phyloP scores from a whole-genome alignment of 2,888 invertebrate genomes.

The Macrophya annulata region DNA sequence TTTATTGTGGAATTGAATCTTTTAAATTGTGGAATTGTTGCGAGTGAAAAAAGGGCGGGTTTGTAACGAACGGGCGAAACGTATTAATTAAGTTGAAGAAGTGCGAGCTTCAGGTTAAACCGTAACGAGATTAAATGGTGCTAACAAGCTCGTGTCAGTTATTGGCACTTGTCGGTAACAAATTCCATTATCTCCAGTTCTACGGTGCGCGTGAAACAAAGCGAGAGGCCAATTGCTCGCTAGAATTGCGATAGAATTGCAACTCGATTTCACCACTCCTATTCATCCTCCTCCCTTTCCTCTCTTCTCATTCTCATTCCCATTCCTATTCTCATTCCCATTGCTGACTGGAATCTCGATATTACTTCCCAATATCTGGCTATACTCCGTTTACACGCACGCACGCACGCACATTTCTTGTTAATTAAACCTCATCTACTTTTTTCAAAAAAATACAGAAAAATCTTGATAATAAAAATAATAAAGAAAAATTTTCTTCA shows the following conservation, averaged over 20 bases:
- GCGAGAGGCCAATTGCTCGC: constrained; percentile 50
- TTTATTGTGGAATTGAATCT: not conserved
- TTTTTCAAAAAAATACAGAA: not conserved
- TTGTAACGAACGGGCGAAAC: not conserved
- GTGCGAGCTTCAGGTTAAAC: constrained; percentile 67
- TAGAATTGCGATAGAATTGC: constrained; percentile 60
- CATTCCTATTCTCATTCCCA: constrained; percentile 57
- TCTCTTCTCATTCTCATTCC: constrained; percentile 59
- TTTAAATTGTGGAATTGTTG: not conserved
- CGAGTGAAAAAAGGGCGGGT: not conserved
- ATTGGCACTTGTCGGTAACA: constrained; percentile 76
- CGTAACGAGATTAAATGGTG: constrained; percentile 77
- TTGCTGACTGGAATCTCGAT: constrained; percentile 68
- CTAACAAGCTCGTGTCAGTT: constrained; percentile 74
- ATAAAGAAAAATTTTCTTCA: not conserved
- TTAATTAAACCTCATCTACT: not conserved
- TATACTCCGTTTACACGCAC: not conserved
- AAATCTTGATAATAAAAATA: not conserved
- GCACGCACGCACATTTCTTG: not conserved
- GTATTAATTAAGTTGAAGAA: constrained; percentile 29
- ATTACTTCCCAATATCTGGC: constrained; percentile 71
- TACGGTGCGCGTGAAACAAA: constrained; percentile 60
- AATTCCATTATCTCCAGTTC: constrained; percentile 74
- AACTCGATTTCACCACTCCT: constrained; percentile 64
- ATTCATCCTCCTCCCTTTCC: constrained; percentile 60